phyloP scores from a whole-genome alignment of 1,140 invertebrate genomes.

The Caenorhabditis briggsae region DNA sequence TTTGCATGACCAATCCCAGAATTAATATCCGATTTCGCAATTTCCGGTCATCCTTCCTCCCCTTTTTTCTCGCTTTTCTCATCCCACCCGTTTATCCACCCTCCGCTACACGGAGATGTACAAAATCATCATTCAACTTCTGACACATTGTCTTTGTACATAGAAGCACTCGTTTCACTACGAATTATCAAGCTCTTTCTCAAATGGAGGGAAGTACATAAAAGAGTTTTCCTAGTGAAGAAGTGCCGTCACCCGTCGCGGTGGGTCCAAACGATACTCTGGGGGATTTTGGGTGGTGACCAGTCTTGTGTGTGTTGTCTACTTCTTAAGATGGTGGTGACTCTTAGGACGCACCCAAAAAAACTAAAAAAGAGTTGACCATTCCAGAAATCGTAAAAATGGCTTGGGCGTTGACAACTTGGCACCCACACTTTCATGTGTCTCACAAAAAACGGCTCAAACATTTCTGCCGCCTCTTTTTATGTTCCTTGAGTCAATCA shows the following conservation, averaged over 20 bases:
- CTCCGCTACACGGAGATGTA: background rate
- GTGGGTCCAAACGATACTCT: constrained; percentile 47
- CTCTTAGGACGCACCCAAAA: background rate
- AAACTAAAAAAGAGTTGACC: background rate
- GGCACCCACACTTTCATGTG: constrained; percentile 14
- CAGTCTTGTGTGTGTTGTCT: constrained; percentile 31
- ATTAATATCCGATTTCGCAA: constrained; percentile 49
- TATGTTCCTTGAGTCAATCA: constrained; percentile 50
- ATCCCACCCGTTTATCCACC: background rate
- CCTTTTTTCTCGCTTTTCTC: too few species aligned
- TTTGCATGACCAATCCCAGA: background rate
- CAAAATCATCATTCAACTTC: constrained; percentile 43
- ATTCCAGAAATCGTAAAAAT: constrained; percentile 33
- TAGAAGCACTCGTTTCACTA: background rate
- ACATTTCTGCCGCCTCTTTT: background rate
- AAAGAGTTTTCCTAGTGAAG: constrained; percentile 9
- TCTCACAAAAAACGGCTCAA: constrained; percentile 16
- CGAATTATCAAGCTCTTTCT: constrained; percentile 20
- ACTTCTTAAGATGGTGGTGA: constrained; percentile 10
- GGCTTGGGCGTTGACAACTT: constrained; percentile 31
- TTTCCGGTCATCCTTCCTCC: constrained; percentile 7
- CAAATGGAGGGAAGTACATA: background rate
- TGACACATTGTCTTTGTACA: constrained; percentile 36
- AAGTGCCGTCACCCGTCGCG: background rate
- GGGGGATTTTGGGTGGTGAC: constrained; percentile 44